phyloP scores from a whole-genome alignment of 2,113 vertebrate species.

The Neolamprologus variostigma region DNA sequence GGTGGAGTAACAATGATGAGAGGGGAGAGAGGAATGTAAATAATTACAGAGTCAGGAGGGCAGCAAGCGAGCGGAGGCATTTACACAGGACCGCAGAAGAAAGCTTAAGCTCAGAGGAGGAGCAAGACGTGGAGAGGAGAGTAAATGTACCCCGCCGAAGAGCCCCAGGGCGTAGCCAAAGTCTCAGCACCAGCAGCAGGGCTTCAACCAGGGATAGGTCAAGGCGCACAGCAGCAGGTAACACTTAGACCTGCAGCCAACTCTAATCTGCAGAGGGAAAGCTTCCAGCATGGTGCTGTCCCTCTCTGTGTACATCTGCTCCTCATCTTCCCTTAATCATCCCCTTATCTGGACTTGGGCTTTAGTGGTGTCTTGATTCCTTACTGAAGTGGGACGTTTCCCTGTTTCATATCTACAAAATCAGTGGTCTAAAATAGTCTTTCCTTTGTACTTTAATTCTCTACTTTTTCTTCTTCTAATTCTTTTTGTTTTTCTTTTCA shows the following conservation, averaged over 20 bases:
- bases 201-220: conserved; percentile 25
- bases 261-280: conserved; percentile 8
- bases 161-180: conserved; percentile 43
- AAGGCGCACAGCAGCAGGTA: conserved; percentile 59
- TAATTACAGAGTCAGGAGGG: conserved; percentile 12
- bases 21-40: neutral
- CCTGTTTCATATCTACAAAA: neutral
- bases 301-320: conserved; percentile 19
- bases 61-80: conserved; percentile 17
- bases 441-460: neutral
- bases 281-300: neutral
- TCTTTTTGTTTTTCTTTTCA: neutral
- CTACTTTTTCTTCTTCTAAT: neutral
- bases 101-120: conserved; percentile 51
- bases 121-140: conserved; percentile 41
- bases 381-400: neutral
- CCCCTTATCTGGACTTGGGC: neutral
- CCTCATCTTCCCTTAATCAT: conserved; percentile 25
- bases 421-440: neutral
- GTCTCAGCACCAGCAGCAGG: conserved; percentile 37
- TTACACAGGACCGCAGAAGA: conserved; percentile 19
- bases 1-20: neutral
- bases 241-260: conserved; percentile 21
- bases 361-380: conserved; percentile 4
- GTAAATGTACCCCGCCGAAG: conserved; percentile 4